Evolutionary conservation across 2,888 invertebrate genomes (phyloP).

Genomic region (Desoria tigrina): DNA sequence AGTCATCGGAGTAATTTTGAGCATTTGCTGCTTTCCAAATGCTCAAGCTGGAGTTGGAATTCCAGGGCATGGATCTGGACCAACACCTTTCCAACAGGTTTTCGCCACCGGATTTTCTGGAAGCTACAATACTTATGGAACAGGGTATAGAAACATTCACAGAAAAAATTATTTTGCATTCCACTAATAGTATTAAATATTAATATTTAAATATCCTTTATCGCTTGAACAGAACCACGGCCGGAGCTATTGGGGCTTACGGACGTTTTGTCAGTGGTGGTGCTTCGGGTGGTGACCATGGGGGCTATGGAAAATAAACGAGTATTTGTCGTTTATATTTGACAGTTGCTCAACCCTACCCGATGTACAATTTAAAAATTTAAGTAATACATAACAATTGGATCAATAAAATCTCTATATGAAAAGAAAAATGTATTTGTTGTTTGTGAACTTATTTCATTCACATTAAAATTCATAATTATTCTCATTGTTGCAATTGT

Average conservation of each 20-base stretch:
- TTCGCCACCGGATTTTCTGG: constrained; percentile 52
- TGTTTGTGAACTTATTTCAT: too few relatives aligned
- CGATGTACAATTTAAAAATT: too few relatives aligned
- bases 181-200: neutral
- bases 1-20: too few relatives aligned
- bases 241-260: constrained; percentile 51
- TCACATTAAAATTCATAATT: too few relatives aligned
- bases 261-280: constrained; percentile 50
- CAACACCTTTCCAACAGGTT: constrained; percentile 49
- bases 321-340: too few relatives aligned
- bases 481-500: too few relatives aligned
- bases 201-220: constrained; percentile 5
- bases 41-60: constrained; percentile 39
- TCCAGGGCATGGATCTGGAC: constrained; percentile 41
- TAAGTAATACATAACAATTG: too few relatives aligned
- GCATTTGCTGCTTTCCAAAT: neutral
- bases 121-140: constrained; percentile 49
- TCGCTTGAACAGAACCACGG: constrained; percentile 45
- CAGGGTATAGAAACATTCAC: constrained; percentile 44
- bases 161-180: neutral
- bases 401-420: too few relatives aligned
- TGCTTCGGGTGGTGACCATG: constrained; percentile 39
- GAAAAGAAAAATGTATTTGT: too few relatives aligned
- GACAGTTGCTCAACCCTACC: too few relatives aligned
- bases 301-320: constrained; percentile 33